These are phyloP conservation scores for Coronaproctus castanopsis DNA, from an alignment of 2,888 invertebrate genomes.

Conservation along the genomic window DNA sequence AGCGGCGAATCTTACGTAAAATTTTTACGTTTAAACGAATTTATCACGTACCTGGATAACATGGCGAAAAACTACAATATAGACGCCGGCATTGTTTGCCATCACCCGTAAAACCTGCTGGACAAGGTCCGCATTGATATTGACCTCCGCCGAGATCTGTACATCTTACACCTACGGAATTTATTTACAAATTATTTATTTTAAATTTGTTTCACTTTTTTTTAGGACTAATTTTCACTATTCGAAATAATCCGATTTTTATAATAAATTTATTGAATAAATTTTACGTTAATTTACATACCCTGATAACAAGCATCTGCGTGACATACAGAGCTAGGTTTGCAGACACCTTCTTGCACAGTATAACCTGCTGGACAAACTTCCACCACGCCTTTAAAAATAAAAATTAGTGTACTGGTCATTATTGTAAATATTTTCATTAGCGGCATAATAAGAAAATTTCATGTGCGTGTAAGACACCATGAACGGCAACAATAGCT, in stretches of 20 bases:
- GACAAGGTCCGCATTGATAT: conserved; percentile 48
- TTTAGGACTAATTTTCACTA: too few species aligned
- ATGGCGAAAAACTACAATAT: conserved; percentile 47
- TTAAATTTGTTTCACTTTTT: too few species aligned
- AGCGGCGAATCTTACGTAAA: too few species aligned
- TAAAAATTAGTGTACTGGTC: too few species aligned
- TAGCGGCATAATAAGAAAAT: too few species aligned
- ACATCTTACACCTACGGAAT: background rate
- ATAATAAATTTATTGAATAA: background rate
- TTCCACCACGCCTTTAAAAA: background rate
- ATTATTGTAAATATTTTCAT: too few species aligned
- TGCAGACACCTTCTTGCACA: background rate
- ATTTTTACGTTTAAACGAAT: too few species aligned
- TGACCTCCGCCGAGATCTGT: background rate
- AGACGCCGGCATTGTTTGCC: conserved; percentile 44
- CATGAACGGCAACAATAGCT: too few species aligned
- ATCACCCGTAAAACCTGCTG: conserved; percentile 50
- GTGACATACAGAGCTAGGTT: background rate
- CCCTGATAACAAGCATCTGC: background rate
- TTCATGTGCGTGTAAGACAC: too few species aligned
- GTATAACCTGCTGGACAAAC: background rate
- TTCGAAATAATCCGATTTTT: too few species aligned
- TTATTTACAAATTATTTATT: too few species aligned
- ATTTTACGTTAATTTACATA: background rate
- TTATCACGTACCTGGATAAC: conserved; percentile 48